Evolutionary conservation across 2,888 invertebrate species (phyloP), one percentile per base, ranked within the genome.

Genomic region (Acrobeloides nanus): DNA sequence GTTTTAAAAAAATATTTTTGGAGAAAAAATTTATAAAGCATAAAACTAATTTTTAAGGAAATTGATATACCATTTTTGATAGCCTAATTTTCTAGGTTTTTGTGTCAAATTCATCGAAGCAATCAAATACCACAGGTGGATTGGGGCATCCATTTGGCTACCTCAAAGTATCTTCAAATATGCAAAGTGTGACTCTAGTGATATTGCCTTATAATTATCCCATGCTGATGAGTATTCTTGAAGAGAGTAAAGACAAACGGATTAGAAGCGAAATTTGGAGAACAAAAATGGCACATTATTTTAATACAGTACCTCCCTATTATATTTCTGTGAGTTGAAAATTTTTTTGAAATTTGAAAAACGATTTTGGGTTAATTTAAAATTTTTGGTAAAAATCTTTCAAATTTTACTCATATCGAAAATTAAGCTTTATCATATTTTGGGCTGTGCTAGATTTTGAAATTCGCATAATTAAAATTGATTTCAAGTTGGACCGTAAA

Each of bases 141-240:
- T 82, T 88, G 38, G 87, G 87, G 35, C 85, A 86, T 75, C 93
- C 97, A 0, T 97, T 97, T 77, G 97, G 97, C 15, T 99, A 95
- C 76, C 77, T 97, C 49, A 95, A 97, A 78, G 88, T 93, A 0
- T 88, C 89, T 60, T 89, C 89, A 4, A 88, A 87, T 73, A 80
- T 93, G 53, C 85, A 84, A 0, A 87, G 89, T 74, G 95, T 97
- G 31, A 93, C 93, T 78, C 79, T 97, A 53, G 92, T 92, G 76
- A 89, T 99, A 4, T 83, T 99, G 81, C 95, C 97, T 23, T 99
- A 97, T 79, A 97, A 99, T 78, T 99, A 95, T 76, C 93, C 95
- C 1, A 85, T 87, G 27, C 77, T 97, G 26, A 77, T 95, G 68
- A 89, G 90, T 0, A 78, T 97, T 8, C 78, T 99, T 24, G 77